Percentiles rank a stretch among this genome's conserved stretches.
These are phyloP conservation scores for Chrysogorgia sp. DNA, from an alignment of 92 coral and sea anemone species.

Conservation along the genomic window DNA sequence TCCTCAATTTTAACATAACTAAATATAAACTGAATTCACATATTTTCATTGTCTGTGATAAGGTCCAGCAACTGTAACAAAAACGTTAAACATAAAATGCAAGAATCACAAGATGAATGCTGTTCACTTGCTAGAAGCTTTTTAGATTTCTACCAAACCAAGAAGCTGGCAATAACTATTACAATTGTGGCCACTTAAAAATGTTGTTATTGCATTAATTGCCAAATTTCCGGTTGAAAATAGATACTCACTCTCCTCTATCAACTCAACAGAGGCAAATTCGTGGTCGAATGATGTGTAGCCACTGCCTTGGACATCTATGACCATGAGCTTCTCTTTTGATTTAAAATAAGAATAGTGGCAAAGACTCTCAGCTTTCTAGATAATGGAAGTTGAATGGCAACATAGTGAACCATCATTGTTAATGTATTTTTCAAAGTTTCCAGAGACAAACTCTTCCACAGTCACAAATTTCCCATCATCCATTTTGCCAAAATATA, in stretches of 20 bases:
- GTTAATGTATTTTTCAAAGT: slow-evolving; percentile 51
- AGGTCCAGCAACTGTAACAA: no score
- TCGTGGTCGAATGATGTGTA: slow-evolving; percentile 54
- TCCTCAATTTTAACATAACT: no score
- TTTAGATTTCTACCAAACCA: no score
- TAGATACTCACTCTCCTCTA: slow-evolving; percentile 16
- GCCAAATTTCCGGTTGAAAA: slow-evolving; percentile 11
- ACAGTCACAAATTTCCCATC: slow-evolving; percentile 43
- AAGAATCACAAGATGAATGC: no score
- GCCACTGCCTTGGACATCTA: slow-evolving; percentile 64
- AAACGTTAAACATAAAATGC: no score
- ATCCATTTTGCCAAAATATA: slow-evolving; percentile 47
- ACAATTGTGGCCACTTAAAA: no score
- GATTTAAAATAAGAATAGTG: slow-evolving; percentile 47
- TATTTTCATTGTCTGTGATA: no score
- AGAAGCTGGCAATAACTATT: no score
- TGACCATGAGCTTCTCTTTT: slow-evolving; percentile 49
- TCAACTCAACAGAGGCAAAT: slow-evolving; percentile 42
- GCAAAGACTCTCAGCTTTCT: slow-evolving; percentile 53
- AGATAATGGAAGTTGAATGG: neutral
- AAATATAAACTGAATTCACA: no score
- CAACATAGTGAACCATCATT: slow-evolving; percentile 52
- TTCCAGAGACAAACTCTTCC: slow-evolving; percentile 50
- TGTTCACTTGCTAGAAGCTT: no score
- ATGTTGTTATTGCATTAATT: slow-evolving; percentile 10